These are phyloP conservation scores for Mylabris sibirica DNA, from an alignment of 2,888 invertebrate species.

Conservation along the genomic window DNA sequence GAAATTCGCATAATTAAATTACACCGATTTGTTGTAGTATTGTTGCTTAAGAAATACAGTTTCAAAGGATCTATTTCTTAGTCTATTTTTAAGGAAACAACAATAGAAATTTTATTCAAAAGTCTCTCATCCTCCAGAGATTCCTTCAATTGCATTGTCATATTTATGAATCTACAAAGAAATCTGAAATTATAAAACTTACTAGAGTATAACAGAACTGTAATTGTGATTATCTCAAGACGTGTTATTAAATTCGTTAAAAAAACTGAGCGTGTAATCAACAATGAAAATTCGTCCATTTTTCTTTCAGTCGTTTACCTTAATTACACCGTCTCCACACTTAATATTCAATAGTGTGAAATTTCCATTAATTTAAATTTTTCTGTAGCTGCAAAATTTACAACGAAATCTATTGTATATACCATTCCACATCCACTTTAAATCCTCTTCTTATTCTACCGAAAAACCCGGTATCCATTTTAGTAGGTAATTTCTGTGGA, in stretches of 20 bases:
- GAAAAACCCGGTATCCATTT: neutral
- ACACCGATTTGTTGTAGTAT: neutral
- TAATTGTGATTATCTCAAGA: neutral
- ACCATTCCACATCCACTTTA: neutral
- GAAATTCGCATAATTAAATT: neutral
- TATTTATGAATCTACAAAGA: neutral
- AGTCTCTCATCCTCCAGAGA: neutral
- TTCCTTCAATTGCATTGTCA: neutral
- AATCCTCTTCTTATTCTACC: neutral
- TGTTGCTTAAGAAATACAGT: neutral
- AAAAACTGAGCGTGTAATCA: neutral
- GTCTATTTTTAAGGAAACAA: neutral
- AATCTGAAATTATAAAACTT: neutral
- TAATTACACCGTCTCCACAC: neutral
- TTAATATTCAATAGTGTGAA: neutral
- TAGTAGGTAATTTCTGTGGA: constrained; percentile 1
- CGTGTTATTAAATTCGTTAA: neutral
- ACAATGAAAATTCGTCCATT: neutral
- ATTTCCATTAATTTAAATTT: neutral
- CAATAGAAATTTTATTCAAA: neutral
- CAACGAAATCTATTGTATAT: neutral
- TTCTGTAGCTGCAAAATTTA: neutral
- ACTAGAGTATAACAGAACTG: neutral
- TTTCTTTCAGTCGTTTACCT: neutral
- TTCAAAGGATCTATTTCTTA: neutral